Evolutionary conservation across 2,888 invertebrate genomes (phyloP).

Genomic region (Lissocephala sabroskyi): DNA sequence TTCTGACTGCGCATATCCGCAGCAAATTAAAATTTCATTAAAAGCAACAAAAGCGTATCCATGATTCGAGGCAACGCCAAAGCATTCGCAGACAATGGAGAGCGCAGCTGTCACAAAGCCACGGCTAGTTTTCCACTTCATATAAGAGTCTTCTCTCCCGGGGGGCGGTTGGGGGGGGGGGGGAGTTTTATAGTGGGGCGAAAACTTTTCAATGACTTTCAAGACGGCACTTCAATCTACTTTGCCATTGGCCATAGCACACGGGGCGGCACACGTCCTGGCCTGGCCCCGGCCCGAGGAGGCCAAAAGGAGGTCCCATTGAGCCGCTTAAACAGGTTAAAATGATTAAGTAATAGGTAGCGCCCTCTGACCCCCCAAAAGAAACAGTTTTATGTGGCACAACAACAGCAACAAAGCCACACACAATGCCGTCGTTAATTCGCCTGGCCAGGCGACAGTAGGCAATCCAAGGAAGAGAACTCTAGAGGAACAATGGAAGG

Average conservation of each 20-base stretch:
- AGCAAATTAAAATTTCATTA: slow-evolving; percentile 67
- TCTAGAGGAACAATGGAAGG: too few relatives aligned
- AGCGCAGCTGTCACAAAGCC: slow-evolving; percentile 26
- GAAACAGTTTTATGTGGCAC: slow-evolving; percentile 41
- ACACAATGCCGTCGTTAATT: slow-evolving; percentile 11
- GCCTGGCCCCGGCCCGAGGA: background rate
- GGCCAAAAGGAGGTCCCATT: slow-evolving; percentile 32
- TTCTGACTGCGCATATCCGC: slow-evolving; percentile 65
- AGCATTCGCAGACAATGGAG: slow-evolving; percentile 18
- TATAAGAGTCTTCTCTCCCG: too few relatives aligned
- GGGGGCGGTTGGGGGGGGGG: background rate
- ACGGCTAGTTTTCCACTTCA: slow-evolving; percentile 41
- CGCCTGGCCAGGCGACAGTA: slow-evolving; percentile 3
- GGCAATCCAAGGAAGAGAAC: slow-evolving; percentile 2
- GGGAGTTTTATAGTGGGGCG: too few relatives aligned
- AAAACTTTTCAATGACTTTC: slow-evolving; percentile 41
- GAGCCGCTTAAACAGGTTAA: slow-evolving; percentile 58
- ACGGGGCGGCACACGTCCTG: too few relatives aligned
- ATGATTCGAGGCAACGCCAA: slow-evolving; percentile 16
- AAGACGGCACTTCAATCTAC: slow-evolving; percentile 33
- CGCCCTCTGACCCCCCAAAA: slow-evolving; percentile 42
- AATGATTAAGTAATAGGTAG: slow-evolving; percentile 59
- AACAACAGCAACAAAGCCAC: slow-evolving; percentile 20
- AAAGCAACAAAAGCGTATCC: slow-evolving; percentile 41
- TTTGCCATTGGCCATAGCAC: too few relatives aligned